Evolutionary conservation across 2,888 invertebrate species (phyloP), one percentile per base, ranked within the genome.

Genomic region (Chironomus tentans): DNA sequence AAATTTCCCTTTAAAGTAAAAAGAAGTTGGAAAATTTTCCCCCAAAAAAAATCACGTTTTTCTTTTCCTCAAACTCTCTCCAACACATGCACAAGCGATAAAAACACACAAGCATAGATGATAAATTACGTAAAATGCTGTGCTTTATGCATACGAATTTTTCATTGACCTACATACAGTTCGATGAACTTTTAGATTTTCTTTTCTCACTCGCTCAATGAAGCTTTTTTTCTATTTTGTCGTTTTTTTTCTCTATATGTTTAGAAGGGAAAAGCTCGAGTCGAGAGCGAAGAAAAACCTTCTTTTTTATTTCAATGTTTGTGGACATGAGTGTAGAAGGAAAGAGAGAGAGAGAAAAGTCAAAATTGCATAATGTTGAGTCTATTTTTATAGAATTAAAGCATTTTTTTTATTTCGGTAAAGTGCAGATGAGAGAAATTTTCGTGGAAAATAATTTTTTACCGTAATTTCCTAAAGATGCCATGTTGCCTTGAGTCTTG

Each of bases 121-220:
- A 65, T 65, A 65, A 65, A 65, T 74, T 74, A 74, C 74, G 74
- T 74, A 74, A 72, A 65, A 62, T 28, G 46, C 13, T 46, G 46
- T 65, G 72, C 72, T 74, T 74, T 65, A 48, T 68, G 65, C 62
- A 62, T 74, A 62, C 48, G 68, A 68, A 46, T 46, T 74, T 74
- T 74, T 74, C 74, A 74, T 74, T 74, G 74, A 62, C 74, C 74
- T 74, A 74, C 65, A 74, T 65, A 10, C 12, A 74, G 74, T 74
- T 74, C 74, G 48, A 6, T 21, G 65, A 74, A 74, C 74, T 74
- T 24, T 68, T 71, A 70, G 46, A 47, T 47, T 47, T 68, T 68
- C 46, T 68, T 68, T 38, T 28, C 48, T 47, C 47, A 70, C 18
- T 65, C 65, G 65, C 65, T 21, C 65, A 65, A 12, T 13, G 65